phyloP scores from a whole-genome alignment of 2,888 invertebrate genomes.

The Xestia rhomboidea region DNA sequence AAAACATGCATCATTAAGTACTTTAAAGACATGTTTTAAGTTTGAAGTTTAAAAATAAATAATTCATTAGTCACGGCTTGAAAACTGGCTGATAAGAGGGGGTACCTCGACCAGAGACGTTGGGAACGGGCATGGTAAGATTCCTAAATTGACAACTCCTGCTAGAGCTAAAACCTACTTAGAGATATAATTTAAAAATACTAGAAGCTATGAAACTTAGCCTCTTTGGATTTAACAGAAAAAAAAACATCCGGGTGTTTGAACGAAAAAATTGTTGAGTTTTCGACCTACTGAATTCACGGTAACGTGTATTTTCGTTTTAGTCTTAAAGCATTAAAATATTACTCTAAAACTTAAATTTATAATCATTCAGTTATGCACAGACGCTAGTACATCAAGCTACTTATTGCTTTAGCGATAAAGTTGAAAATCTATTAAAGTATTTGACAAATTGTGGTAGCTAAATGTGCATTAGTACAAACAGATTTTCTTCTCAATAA shows the following conservation, averaged over 20 bases:
- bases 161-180: neutral
- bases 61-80: conserved; percentile 39
- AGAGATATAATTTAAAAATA: neutral
- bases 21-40: conserved; percentile 34
- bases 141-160: no score
- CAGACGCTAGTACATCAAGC: no score
- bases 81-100: conserved; percentile 24
- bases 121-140: no score
- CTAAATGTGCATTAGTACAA: neutral
- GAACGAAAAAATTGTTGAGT: neutral
- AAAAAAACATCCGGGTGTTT: neutral
- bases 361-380: neutral
- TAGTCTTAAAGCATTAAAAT: neutral
- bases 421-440: no score
- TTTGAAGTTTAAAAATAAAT: conserved; percentile 30
- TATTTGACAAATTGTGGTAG: no score
- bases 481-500: conserved; percentile 10
- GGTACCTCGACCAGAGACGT: neutral
- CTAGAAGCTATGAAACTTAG: neutral
- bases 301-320: neutral
- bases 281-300: neutral
- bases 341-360: neutral
- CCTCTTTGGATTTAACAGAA: neutral
- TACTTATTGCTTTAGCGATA: no score
- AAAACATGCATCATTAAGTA: conserved; percentile 45